These are phyloP conservation scores for Periophthalmodon schlosseri DNA, from an alignment of 2,113 vertebrate genomes.

Conservation along the genomic window DNA sequence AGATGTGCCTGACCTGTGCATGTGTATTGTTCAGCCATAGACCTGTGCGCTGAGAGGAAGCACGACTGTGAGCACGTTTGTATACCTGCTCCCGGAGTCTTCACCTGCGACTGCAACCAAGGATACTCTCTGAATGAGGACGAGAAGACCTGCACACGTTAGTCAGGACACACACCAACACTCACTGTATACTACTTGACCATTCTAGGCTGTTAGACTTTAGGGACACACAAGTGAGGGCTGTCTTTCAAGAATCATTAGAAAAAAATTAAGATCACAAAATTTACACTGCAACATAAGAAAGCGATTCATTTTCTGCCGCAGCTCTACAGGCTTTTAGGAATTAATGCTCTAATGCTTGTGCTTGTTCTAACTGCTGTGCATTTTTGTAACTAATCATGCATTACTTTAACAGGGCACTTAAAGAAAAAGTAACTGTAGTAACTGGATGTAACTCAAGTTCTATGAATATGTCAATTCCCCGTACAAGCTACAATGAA, in stretches of 20 bases:
- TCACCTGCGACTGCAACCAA: conserved; percentile 77
- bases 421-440: neutral
- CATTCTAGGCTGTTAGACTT: neutral
- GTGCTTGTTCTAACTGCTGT: neutral
- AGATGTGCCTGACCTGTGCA: neutral
- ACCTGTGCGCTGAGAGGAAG: conserved; percentile 80
- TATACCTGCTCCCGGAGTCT: conserved; percentile 75
- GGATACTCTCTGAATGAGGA: conserved; percentile 84
- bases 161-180: neutral
- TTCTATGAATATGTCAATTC: neutral
- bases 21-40: conserved; percentile 71
- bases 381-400: conserved; percentile 4
- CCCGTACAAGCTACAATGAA: neutral
- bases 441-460: neutral
- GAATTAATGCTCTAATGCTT: conserved; percentile 3
- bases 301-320: neutral
- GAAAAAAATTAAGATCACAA: neutral
- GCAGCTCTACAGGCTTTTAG: neutral
- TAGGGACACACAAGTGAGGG: neutral
- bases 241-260: neutral
- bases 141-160: conserved; percentile 81
- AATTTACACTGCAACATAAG: neutral
- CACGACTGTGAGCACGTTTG: conserved; percentile 87
- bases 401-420: neutral
- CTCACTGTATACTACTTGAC: neutral